These are phyloP conservation scores for Chionodraco myersi DNA, from an alignment of 2,113 vertebrate genomes.

Conservation along the genomic window DNA sequence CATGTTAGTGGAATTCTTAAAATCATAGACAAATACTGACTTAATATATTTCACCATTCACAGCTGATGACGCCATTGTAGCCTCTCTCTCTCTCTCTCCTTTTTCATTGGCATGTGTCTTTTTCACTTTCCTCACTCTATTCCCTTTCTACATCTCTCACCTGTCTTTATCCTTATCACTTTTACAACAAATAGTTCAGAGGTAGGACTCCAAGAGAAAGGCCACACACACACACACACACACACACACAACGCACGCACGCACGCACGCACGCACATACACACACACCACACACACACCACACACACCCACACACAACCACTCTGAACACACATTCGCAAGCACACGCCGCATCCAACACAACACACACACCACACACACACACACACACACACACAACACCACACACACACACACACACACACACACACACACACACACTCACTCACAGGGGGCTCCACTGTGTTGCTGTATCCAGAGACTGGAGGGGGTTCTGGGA, in stretches of 20 bases:
- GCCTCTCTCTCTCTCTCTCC: background rate
- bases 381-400: background rate
- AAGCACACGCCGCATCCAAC: background rate
- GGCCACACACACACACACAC: slow-evolving; percentile 45
- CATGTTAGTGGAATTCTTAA: slow-evolving; percentile 18
- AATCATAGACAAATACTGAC: slow-evolving; percentile 3
- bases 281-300: slow-evolving; percentile 10
- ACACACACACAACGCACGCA: background rate
- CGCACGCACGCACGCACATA: slow-evolving; percentile 21
- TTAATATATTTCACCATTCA: slow-evolving; percentile 25
- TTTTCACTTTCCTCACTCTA: slow-evolving; percentile 4
- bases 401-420: no score
- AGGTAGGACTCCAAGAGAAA: slow-evolving; percentile 61
- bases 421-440: slow-evolving; percentile 11
- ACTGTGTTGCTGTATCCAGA: slow-evolving; percentile 63
- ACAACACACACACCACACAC: slow-evolving; percentile 16
- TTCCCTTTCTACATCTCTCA: slow-evolving; percentile 28
- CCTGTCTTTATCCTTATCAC: slow-evolving; percentile 53
- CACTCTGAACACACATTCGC: slow-evolving; percentile 5
- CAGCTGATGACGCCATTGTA: background rate
- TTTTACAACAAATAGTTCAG: slow-evolving; percentile 69
- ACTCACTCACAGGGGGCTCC: slow-evolving; percentile 41
- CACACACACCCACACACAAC: slow-evolving; percentile 16
- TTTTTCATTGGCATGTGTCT: background rate
- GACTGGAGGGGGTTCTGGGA: slow-evolving; percentile 74